Evolutionary conservation across 2,888 invertebrate species (phyloP).

Genomic region (Parochlus steinenii): DNA sequence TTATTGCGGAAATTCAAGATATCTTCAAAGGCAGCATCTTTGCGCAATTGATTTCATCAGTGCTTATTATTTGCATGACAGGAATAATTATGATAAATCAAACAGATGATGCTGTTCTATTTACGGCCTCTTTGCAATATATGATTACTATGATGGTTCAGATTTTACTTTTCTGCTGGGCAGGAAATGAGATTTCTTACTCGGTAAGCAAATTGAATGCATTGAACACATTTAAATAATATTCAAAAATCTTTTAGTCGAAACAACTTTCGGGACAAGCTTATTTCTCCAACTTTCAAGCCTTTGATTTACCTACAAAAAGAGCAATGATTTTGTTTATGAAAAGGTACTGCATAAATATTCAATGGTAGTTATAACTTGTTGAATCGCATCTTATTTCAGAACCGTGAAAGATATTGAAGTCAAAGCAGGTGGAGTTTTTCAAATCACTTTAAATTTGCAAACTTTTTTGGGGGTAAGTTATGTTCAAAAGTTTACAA

Average conservation of each 20-base stretch:
- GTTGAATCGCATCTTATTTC: background rate
- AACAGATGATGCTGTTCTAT: conserved; percentile 18
- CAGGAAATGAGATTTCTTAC: conserved; percentile 37
- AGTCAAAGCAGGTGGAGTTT: conserved; percentile 9
- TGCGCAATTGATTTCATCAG: conserved; percentile 23
- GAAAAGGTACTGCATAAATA: conserved; percentile 4
- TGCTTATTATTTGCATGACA: conserved; percentile 26
- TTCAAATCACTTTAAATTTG: conserved; percentile 9
- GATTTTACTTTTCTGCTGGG: conserved; percentile 38
- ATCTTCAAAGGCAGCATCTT: conserved; percentile 21
- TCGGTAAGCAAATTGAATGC: conserved; percentile 26
- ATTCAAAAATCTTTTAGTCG: conserved; percentile 4
- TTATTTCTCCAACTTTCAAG: conserved; percentile 9
- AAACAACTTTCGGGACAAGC: conserved; percentile 7
- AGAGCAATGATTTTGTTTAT: conserved; percentile 5
- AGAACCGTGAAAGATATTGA: conserved; percentile 2
- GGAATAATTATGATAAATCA: conserved; percentile 25
- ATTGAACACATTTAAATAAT: background rate
- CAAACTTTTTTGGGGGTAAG: conserved; percentile 8
- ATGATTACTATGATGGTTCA: conserved; percentile 37
- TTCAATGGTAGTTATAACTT: background rate
- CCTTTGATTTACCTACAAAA: conserved; percentile 2
- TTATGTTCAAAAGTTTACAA: background rate
- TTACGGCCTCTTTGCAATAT: conserved; percentile 36
- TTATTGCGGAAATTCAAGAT: conserved; percentile 19